Evolutionary conservation across 2,888 invertebrate species (phyloP).

Genomic region (Schizotus pectinicornis): DNA sequence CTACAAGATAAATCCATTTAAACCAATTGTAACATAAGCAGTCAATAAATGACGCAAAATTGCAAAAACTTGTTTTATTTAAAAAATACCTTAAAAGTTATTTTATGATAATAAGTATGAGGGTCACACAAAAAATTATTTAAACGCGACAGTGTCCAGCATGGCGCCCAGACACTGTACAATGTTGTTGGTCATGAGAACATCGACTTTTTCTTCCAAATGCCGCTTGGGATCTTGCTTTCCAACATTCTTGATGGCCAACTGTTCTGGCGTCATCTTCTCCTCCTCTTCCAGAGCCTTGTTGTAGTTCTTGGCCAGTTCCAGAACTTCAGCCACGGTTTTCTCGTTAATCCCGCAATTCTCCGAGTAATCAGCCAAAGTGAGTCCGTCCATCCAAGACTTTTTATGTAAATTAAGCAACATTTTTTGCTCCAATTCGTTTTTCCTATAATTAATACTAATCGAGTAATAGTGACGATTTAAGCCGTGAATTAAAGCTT

Average conservation of each 20-base stretch:
- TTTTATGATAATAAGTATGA: background rate
- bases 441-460: conserved; percentile 98
- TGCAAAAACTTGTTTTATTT: no score
- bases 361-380: conserved; percentile 87
- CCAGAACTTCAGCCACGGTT: conserved; percentile 95
- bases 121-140: conserved; percentile 59
- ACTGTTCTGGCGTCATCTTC: conserved; percentile 98
- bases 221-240: conserved; percentile 99
- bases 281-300: conserved; percentile 97
- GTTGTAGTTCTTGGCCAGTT: conserved; percentile 92
- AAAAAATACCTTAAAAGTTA: no score
- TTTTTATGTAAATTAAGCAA: conserved; percentile 97
- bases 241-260: conserved; percentile 99
- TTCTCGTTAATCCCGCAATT: conserved; percentile 93
- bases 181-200: conserved; percentile 96
- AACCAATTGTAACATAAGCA: no score
- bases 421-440: conserved; percentile 99
- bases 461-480: conserved; percentile 99
- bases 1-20: no score
- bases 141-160: conserved; percentile 92
- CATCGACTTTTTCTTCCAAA: conserved; percentile 97
- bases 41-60: no score
- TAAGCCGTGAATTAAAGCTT: conserved; percentile 97
- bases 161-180: conserved; percentile 97
- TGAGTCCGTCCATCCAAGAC: conserved; percentile 97